Evolutionary conservation across 1,140 invertebrate genomes (phyloP).

Genomic region (Tetraneura akinire): DNA sequence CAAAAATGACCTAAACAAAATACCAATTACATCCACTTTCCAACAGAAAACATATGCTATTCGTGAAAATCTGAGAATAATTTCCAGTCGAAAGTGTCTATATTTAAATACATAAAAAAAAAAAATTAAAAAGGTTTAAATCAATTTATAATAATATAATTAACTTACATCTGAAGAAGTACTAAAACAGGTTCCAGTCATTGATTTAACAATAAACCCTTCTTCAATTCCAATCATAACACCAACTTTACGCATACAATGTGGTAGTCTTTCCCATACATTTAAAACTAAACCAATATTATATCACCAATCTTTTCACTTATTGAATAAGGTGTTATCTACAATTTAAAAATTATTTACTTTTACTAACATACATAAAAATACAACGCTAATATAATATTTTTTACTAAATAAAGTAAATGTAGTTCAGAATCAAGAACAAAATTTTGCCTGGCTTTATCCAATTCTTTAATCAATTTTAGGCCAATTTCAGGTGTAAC

Average conservation of each 20-base stretch:
- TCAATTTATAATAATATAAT: not conserved
- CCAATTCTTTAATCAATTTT: slow-evolving; percentile 84
- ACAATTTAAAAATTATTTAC: slow-evolving; percentile 34
- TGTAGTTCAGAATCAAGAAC: slow-evolving; percentile 94
- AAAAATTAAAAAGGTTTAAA: too few relatives aligned
- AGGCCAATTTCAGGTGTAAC: slow-evolving; percentile 90
- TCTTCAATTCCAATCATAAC: slow-evolving; percentile 90
- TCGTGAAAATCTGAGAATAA: too few relatives aligned
- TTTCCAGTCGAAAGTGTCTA: too few relatives aligned
- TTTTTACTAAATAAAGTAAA: slow-evolving; percentile 81
- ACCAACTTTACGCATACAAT: slow-evolving; percentile 81
- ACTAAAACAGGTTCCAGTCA: slow-evolving; percentile 69
- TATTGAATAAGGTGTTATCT: slow-evolving; percentile 79
- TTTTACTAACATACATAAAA: not conserved
- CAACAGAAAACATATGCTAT: too few relatives aligned
- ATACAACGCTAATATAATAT: not conserved
- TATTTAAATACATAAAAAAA: too few relatives aligned
- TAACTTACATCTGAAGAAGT: slow-evolving; percentile 61
- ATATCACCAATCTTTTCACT: slow-evolving; percentile 75
- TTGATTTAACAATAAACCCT: slow-evolving; percentile 78
- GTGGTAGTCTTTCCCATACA: slow-evolving; percentile 80
- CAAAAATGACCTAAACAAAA: too few relatives aligned
- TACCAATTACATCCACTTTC: too few relatives aligned
- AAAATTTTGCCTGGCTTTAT: slow-evolving; percentile 85
- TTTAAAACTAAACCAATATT: slow-evolving; percentile 87